Evolutionary conservation across 2,888 invertebrate species (phyloP).

Genomic region (Eristalis arbustorum): DNA sequence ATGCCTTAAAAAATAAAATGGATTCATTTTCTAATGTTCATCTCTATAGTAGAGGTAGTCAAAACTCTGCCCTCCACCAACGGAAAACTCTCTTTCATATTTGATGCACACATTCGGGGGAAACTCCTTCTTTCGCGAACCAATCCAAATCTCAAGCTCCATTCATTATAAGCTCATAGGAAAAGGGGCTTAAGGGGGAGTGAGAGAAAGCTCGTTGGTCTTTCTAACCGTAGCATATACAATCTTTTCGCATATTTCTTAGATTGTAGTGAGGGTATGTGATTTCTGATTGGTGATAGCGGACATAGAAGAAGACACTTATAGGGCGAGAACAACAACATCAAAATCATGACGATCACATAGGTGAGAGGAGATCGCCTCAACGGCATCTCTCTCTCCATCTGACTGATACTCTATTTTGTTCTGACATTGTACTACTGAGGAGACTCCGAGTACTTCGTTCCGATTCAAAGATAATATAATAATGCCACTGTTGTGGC

Average conservation of each 20-base stretch:
- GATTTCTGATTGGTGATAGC: conserved; percentile 61
- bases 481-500: conserved; percentile 38
- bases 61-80: neutral
- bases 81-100: neutral
- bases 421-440: conserved; percentile 15
- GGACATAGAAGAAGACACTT: conserved; percentile 40
- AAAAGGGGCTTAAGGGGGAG: neutral
- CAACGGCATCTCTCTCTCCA: conserved; percentile 39
- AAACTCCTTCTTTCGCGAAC: conserved; percentile 13
- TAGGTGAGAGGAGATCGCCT: neutral
- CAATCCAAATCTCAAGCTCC: conserved; percentile 51
- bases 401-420: conserved; percentile 46
- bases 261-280: conserved; percentile 59
- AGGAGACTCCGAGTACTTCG: conserved; percentile 37
- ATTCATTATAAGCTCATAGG: neutral
- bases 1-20: neutral
- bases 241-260: conserved; percentile 42
- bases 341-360: conserved; percentile 3
- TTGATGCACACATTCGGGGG: conserved; percentile 6
- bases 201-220: conserved; percentile 51
- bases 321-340: conserved; percentile 27
- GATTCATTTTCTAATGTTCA: neutral
- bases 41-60: neutral
- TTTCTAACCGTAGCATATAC: conserved; percentile 21
- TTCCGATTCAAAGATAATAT: conserved; percentile 34